These are phyloP conservation scores for Daktulosphaira vitifoliae DNA, from an alignment of 1,140 invertebrate species.

Conservation along the genomic window DNA sequence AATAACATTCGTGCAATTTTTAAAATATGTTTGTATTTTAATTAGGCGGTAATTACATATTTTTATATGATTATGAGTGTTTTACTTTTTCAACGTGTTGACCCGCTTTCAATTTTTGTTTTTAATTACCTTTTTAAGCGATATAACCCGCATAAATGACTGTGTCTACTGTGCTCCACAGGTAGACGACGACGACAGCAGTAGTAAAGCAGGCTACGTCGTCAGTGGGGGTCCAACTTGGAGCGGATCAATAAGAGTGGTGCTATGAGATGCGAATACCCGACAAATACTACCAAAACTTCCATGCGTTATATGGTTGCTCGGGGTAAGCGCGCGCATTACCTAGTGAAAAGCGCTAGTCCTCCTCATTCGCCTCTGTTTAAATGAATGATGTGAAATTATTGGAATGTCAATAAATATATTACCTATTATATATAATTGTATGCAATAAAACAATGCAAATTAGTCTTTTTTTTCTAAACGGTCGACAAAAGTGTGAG, in stretches of 20 bases:
- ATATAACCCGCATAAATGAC: slow-evolving; percentile 23
- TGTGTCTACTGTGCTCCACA: slow-evolving; percentile 2
- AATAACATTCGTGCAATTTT: neutral
- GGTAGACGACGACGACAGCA: slow-evolving; percentile 8
- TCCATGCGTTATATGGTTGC: neutral
- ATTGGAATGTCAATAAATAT: too few relatives aligned
- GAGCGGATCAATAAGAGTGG: slow-evolving; percentile 12
- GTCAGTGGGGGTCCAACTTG: slow-evolving; percentile 1
- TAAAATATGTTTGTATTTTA: neutral
- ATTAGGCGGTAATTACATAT: neutral
- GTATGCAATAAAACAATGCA: too few relatives aligned
- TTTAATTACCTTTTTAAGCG: slow-evolving; percentile 18
- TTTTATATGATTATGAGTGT: neutral
- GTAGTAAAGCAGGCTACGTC: too few relatives aligned
- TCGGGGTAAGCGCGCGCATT: neutral
- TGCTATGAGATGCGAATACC: neutral
- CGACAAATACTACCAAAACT: neutral
- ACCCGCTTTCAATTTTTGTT: too few relatives aligned
- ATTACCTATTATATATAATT: too few relatives aligned
- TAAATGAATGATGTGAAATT: too few relatives aligned
- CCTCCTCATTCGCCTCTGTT: too few relatives aligned
- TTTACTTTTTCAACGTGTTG: too few relatives aligned
- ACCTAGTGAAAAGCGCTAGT: neutral
- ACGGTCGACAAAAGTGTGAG: too few relatives aligned
- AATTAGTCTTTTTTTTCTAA: too few relatives aligned